A percentile compares a stretch with the other conserved stretches of the same genome.
Conservation (phyloP, 1,140 invertebrate species). For the Penaeus vannamei region DNA sequence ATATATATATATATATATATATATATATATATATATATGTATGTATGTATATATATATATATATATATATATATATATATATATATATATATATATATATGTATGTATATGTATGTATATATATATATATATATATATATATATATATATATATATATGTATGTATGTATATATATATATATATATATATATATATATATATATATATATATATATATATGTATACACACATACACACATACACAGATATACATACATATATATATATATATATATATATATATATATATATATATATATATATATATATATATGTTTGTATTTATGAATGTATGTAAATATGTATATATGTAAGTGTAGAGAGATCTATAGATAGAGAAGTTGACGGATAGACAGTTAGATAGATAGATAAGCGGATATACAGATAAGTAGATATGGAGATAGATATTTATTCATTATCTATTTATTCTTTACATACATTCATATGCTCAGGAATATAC, state of each 20-base stretch:
- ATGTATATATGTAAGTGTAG: not conserved
- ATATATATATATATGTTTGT: not conserved
- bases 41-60: too few relatives aligned
- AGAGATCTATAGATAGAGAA: not conserved
- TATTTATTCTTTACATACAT: conserved; percentile 1
- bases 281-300: too few relatives aligned
- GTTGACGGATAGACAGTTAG: too few relatives aligned
- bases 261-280: too few relatives aligned
- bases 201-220: not conserved
- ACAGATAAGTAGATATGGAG: not conserved
- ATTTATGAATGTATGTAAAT: not conserved
- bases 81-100: too few relatives aligned
- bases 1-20: too few relatives aligned
- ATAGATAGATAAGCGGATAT: not conserved
- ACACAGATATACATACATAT: too few relatives aligned
- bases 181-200: not conserved
- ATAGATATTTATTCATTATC: not conserved
- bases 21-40: too few relatives aligned
- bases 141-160: too few relatives aligned
- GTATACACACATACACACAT: not conserved
- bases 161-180: not conserved
- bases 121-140: too few relatives aligned
- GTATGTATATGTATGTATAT: too few relatives aligned
- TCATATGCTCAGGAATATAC: not conserved
- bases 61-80: too few relatives aligned